phyloP scores from a whole-genome alignment of 2,113 vertebrate species.

The Regulus satrapa region DNA sequence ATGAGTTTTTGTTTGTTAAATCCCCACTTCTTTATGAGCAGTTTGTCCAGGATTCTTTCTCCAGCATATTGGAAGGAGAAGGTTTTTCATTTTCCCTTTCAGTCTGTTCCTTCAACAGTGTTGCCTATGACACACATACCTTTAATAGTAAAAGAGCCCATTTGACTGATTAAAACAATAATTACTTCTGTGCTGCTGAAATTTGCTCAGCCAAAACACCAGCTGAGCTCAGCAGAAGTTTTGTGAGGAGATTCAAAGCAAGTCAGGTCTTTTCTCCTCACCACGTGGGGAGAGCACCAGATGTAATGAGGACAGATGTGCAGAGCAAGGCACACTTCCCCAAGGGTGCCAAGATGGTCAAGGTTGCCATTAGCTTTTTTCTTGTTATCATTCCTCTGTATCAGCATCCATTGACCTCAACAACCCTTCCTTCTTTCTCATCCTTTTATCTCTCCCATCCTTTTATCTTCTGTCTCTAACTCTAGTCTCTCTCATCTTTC shows the following conservation, averaged over 20 bases:
- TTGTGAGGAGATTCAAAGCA: neutral
- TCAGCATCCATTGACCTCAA: slow-evolving; percentile 8
- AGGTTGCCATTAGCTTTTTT: neutral
- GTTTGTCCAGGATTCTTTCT: neutral
- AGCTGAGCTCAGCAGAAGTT: neutral
- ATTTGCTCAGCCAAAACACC: neutral
- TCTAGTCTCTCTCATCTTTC: slow-evolving; percentile 1
- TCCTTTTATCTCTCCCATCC: neutral
- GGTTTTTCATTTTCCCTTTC: neutral
- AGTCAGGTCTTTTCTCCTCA: neutral
- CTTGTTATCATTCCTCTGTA: neutral
- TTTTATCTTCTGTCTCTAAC: slow-evolving; percentile 22
- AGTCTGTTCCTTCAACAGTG: neutral
- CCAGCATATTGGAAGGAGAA: neutral
- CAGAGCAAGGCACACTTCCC: neutral
- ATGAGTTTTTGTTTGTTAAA: neutral
- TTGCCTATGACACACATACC: neutral
- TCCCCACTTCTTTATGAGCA: neutral
- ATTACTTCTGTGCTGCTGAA: neutral
- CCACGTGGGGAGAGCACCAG: neutral
- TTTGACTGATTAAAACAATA: neutral
- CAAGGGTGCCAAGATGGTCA: neutral
- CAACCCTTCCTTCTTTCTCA: neutral
- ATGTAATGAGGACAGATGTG: neutral
- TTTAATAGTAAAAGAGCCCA: neutral